These are phyloP conservation scores for Magallana angulata DNA, from an alignment of 1,140 invertebrate species.

Conservation along the genomic window DNA sequence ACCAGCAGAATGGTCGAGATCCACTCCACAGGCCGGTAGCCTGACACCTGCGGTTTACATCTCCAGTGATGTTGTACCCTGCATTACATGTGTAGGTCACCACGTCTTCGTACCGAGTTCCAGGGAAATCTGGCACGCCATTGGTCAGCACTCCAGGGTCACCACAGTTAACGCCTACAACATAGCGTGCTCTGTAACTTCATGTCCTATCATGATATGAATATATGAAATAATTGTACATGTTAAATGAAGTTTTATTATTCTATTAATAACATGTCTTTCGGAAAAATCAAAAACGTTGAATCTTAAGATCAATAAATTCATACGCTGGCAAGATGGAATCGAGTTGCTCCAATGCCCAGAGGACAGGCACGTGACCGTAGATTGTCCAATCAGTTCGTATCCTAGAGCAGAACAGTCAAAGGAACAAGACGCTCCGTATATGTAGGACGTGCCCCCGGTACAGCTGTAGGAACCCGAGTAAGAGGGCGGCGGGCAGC, in stretches of 20 bases:
- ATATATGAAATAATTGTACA: too few relatives aligned
- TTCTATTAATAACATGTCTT: too few relatives aligned
- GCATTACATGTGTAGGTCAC: conserved; percentile 50
- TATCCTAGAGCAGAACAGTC: background rate
- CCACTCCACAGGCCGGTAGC: conserved; percentile 47
- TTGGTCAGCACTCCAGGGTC: conserved; percentile 48
- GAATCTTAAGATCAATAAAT: too few relatives aligned
- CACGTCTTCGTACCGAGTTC: conserved; percentile 32
- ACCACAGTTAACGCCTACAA: conserved; percentile 57
- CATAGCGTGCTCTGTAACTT: too few relatives aligned
- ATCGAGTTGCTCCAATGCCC: background rate
- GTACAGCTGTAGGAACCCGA: background rate
- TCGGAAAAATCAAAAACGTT: too few relatives aligned
- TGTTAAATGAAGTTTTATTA: too few relatives aligned
- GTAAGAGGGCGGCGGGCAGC: background rate
- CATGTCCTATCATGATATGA: too few relatives aligned
- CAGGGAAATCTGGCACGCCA: conserved; percentile 24
- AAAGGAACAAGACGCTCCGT: background rate
- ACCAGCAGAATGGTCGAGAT: conserved; percentile 46
- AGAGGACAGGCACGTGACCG: background rate
- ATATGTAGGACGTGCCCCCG: background rate
- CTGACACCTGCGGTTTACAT: background rate
- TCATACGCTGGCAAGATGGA: background rate
- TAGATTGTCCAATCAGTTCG: conserved; percentile 1
- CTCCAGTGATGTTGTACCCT: conserved; percentile 47